Evolutionary conservation across 2,888 invertebrate species (phyloP), one percentile per base, ranked within the genome.

Genomic region (Parnassius apollo): DNA sequence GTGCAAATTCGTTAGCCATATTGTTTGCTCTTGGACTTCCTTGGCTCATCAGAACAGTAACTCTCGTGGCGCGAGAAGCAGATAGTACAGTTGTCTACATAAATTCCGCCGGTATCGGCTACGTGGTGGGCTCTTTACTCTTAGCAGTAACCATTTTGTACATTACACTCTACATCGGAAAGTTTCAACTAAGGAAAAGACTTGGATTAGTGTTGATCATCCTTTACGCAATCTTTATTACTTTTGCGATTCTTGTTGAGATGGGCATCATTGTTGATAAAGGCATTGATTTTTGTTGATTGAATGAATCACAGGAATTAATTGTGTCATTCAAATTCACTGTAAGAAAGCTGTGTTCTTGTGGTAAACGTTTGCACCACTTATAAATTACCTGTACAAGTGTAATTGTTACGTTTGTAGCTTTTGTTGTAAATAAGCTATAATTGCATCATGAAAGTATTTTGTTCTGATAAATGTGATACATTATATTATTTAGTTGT

Each of bases 1-100:
- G 97, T 1, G 96, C 96, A 0, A 97, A 97, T 77, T 96, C 96
- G 0, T 88, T 97, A 77, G 96, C 97, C 64, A 96, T 97, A 62
- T 85, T 97, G 2, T 92, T 97, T 58, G 97, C 97, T 2, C 86
- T 97, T 52, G 97, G 97, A 1, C 80, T 97, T 35, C 97, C 97
- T 0, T 98, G 97, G 97, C 94, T 96, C 61, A 94, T 97, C 70
- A 95, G 94, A 79, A 94, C 95, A 3, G 80, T 95, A 68, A 85
- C 94, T 55, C 79, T 92, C 54, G 81, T 93, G 3, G 85, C 77
- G 0, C 85, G 90, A 64, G 92, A 92, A 4, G 88, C 83, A 0
- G 88, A 92, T 42, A 65, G 76, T 3, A 81, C 92, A 0, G 90
- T 86, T 10, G 94, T 97, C 0, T 76, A 88, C 57, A 95, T 98